Evolutionary conservation across 2,113 vertebrate genomes (phyloP), one percentile per base, ranked within the genome.

Genomic region (Mellivora capensis): DNA sequence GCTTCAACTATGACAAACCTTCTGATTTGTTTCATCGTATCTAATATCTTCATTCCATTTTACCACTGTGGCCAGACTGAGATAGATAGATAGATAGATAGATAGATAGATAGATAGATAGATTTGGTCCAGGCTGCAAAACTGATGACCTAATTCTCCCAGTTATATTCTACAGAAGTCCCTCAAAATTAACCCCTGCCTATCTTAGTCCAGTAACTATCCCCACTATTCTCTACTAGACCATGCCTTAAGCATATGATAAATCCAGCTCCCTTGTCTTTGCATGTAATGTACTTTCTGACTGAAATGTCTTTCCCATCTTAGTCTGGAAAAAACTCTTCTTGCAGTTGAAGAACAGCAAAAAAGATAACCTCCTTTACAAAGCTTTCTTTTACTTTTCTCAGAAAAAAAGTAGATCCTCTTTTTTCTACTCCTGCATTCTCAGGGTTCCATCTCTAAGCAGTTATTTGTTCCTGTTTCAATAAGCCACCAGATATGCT

Each of bases 11-110:
- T 79, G 83, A 52, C 49, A 88, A 69, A 57, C 4, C 37, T 54
- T 47, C 25, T 89, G 42, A 89, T 96, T 97, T 89, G 67, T 97
- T 87, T 95, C 67, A 77, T 11, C 12, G 8, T 72, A 61, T 57
- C 71, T 62, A 59, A 37, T 61, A 2, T 84, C 57, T 82, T 95
- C 80, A 44, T 61, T 96, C 87, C 11, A 54, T 86, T 95, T 92
- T 64, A 67, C 90, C 52, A 80, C 5, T 47, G 29, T 76, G 18
- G 17, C 23, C 52, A 86, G 29, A 85, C 15, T 49, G 9, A 92
- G 2, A 52, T 52, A 47, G 47, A 52, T 52, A 52, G 2, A 52
- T 52, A 52, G 3, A 52, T 52, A 15, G 12, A 49, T 49, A 49
- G 49, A 49, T 49, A 49, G 49, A 49, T 49, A 49, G 49, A 49